Base-by-base conservation (phyloP, 2,113 vertebrate genomes). In the Pluvialis apricaria region DNA sequence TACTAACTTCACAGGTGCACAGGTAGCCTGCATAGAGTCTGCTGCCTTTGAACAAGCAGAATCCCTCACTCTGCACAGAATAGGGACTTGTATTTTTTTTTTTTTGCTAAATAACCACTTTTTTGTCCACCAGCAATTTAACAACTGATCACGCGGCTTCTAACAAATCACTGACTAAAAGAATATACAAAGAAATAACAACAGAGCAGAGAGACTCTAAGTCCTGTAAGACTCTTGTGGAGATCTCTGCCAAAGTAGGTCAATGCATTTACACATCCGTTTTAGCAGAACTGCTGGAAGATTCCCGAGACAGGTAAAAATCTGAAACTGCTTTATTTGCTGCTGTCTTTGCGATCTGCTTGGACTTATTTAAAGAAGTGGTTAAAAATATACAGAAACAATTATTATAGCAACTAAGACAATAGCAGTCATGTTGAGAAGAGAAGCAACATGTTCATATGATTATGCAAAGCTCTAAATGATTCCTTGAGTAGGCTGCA, bases 241-340 rank as follows among this genome's bases (percentile, higher is more conserved):
- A 77, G 86, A 91, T 89, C 71, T 80, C 64, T 95, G 64, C 64
- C 95, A 88, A 77, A 96, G 55, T 72, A 88, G 94, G 86, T 87
- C 90, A 85, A 54, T 28, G 47, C 69, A 22, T 87, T 93, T 20
- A 52, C 25, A 87, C 61, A 77, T 85, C 82, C 87, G 66, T 82
- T 90, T 96, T 34, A 91, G 89, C 82, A 78, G 55, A 78, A 92
- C 64, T 76, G 89, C 70, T 80, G 80, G 62, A 95, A 78, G 82
- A 84, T 71, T 84, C 44, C 69, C 42, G 32, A 92, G 28, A 94
- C 51, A 96, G 31, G 84, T 61, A 84, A 83, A 86, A 90, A 79
- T 85, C 70, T 93, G 86, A 88, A 97, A 93, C 88, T 47, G 81
- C 55, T 94, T 85, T 71, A 75, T 92, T 94, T 86, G 58, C 40